Conservation (phyloP, 2,888 invertebrate genomes). For the Ceriagrion tenellum region DNA sequence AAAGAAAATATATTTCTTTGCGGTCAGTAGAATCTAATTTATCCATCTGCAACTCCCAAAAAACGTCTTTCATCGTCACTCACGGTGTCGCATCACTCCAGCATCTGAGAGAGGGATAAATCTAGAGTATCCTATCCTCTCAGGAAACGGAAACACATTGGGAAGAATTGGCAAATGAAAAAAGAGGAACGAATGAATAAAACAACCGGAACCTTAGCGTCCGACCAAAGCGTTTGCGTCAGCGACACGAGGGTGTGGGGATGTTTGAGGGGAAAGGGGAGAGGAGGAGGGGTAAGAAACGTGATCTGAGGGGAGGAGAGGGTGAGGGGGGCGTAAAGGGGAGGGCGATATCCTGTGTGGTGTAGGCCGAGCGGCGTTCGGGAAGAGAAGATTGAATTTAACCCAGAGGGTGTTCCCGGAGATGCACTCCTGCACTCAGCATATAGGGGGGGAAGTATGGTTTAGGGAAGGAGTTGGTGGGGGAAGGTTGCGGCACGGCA, state of each 20-base stretch:
- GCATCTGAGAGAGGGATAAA: too few species aligned
- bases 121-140: too few species aligned
- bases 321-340: too few species aligned
- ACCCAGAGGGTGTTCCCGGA: neutral
- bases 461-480: neutral
- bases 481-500: neutral
- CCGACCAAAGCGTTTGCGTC: neutral
- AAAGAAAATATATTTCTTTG: too few species aligned
- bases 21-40: too few species aligned
- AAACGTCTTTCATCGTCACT: too few species aligned
- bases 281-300: too few species aligned
- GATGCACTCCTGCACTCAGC: slow-evolving; percentile 46
- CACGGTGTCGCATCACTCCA: too few species aligned
- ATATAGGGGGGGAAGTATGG: neutral
- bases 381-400: neutral
- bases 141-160: too few species aligned
- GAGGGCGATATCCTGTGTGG: too few species aligned
- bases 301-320: too few species aligned
- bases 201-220: neutral
- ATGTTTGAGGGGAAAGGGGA: neutral
- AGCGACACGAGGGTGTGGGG: neutral
- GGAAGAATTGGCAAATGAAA: neutral
- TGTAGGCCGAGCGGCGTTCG: neutral
- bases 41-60: too few species aligned
- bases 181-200: neutral